These are phyloP conservation scores for Cynocephalus volans DNA, from an alignment of 2,113 vertebrate species.

Conservation along the genomic window DNA sequence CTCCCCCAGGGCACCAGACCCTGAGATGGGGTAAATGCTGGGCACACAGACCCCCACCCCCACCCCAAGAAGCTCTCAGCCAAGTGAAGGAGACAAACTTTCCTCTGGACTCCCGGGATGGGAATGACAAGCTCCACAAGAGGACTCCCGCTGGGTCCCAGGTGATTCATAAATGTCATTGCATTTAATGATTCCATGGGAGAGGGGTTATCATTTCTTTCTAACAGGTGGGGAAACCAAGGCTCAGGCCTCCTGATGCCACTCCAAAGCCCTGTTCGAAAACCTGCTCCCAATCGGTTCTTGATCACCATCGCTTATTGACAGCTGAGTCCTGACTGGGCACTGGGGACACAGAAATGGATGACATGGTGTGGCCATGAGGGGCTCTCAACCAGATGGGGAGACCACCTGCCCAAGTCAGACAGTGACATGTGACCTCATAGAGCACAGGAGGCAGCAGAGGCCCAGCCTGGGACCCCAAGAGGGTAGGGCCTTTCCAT, in stretches of 20 bases:
- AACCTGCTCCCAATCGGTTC: not conserved
- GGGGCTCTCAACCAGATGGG: not conserved
- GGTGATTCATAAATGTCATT: not conserved
- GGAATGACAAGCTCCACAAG: not conserved
- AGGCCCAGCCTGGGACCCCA: not conserved
- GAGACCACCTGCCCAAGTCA: too few relatives aligned
- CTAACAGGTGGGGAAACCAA: not conserved
- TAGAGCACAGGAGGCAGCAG: too few relatives aligned
- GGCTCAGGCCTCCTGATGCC: not conserved
- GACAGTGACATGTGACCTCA: not conserved
- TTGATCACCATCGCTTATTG: not conserved
- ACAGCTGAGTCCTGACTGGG: not conserved
- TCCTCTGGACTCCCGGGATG: not conserved
- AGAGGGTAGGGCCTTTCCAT: not conserved
- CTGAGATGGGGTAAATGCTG: too few relatives aligned
- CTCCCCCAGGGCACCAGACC: too few relatives aligned
- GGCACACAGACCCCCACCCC: too few relatives aligned
- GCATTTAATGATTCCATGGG: not conserved
- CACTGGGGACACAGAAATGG: not conserved
- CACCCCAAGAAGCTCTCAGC: not conserved
- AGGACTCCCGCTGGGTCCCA: not conserved
- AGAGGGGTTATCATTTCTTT: not conserved
- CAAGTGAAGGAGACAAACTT: not conserved
- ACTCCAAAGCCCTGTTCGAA: not conserved
- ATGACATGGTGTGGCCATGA: rapidly evolving